These are phyloP conservation scores for Gambelia wislizenii DNA, from an alignment of 2,797 vertebrate genomes.

Conservation along the genomic window DNA sequence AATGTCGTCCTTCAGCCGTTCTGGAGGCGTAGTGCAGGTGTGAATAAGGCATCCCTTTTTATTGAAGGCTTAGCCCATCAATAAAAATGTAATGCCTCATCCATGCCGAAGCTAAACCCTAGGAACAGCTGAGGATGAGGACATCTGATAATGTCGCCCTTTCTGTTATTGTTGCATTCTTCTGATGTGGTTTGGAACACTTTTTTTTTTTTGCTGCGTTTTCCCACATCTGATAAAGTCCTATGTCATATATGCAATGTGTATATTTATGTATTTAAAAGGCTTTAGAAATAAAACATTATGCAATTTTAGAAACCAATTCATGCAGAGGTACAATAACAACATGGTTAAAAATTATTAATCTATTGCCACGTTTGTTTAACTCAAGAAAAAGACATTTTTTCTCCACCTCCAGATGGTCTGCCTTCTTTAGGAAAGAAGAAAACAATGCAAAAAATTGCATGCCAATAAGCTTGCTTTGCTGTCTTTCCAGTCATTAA, in stretches of 20 bases:
- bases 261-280: not conserved
- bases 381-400: constrained; percentile 45
- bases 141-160: too few species aligned
- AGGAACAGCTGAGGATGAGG: too few species aligned
- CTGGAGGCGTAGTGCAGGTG: too few species aligned
- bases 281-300: not conserved
- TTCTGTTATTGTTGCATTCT: too few species aligned
- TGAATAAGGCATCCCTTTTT: too few species aligned
- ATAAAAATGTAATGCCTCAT: too few species aligned
- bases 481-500: constrained; percentile 31
- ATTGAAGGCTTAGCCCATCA: too few species aligned
- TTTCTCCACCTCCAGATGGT: constrained; percentile 53
- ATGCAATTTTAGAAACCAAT: not conserved
- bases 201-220: too few species aligned
- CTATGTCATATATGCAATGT: not conserved
- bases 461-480: constrained; percentile 12
- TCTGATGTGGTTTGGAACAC: too few species aligned
- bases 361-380: constrained; percentile 34
- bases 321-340: not conserved
- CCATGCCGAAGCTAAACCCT: too few species aligned
- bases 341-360: constrained; percentile 51
- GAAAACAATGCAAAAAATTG: constrained; percentile 43
- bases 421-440: constrained; percentile 37
- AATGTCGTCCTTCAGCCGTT: too few species aligned
- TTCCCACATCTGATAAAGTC: too few species aligned